Conservation (phyloP, 2,888 invertebrate species). For the Drosophila atroscutellata region DNA sequence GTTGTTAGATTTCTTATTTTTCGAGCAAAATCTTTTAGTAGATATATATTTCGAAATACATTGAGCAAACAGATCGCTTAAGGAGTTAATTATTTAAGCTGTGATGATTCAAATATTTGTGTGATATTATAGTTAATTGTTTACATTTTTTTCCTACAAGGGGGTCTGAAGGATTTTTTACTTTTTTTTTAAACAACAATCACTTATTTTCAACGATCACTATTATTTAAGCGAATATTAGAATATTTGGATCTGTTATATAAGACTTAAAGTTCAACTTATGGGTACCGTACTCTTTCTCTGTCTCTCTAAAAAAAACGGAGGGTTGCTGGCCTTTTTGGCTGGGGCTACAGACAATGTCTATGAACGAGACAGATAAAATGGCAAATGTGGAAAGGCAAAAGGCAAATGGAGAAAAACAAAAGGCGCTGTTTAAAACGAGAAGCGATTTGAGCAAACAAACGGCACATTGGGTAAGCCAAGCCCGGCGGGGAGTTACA, state of each 20-base stretch:
- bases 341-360: slow-evolving; percentile 41
- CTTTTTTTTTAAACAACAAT: neutral
- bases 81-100: neutral
- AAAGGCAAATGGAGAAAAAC: slow-evolving; percentile 32
- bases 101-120: neutral
- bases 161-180: accelerated
- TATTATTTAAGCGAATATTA: too few species aligned
- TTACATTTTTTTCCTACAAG: neutral
- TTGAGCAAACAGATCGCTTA: neutral
- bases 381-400: slow-evolving; percentile 41
- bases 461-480: slow-evolving; percentile 72
- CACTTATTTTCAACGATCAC: neutral
- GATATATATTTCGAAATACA: neutral
- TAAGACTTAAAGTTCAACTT: slow-evolving; percentile 19
- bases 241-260: neutral
- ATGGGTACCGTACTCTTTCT: neutral
- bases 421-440: slow-evolving; percentile 64
- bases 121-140: neutral
- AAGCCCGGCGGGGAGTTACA: slow-evolving; percentile 51
- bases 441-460: slow-evolving; percentile 72
- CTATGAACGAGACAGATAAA: slow-evolving; percentile 45
- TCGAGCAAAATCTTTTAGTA: neutral
- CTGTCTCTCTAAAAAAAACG: neutral
- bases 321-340: slow-evolving; percentile 31
- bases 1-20: neutral